Percentiles rank a stretch among this genome's conserved stretches.
Conservation (phyloP, 2,113 vertebrate species). For the Machaerirhynchus nigripectus region DNA sequence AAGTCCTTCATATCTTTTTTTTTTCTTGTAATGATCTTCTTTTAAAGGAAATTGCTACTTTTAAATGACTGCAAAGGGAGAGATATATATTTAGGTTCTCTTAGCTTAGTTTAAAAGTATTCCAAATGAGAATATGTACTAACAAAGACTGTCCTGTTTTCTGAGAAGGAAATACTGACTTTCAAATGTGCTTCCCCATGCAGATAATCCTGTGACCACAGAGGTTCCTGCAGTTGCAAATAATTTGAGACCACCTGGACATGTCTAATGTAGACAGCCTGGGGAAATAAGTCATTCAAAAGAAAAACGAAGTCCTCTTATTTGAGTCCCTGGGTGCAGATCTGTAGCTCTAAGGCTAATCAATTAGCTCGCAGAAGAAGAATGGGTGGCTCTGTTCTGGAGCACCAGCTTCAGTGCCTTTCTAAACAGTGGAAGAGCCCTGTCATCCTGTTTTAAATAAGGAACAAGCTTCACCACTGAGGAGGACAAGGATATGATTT, state of each 20-base stretch:
- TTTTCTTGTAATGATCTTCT: background rate
- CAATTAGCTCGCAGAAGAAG: slow-evolving; percentile 42
- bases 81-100: background rate
- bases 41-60: background rate
- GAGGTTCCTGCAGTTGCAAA: slow-evolving; percentile 48
- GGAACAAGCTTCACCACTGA: background rate
- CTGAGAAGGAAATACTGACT: slow-evolving; percentile 21
- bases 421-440: slow-evolving; percentile 20
- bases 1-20: background rate
- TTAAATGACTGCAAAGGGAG: background rate
- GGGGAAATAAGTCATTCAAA: slow-evolving; percentile 38
- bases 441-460: slow-evolving; percentile 22
- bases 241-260: slow-evolving; percentile 56
- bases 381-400: slow-evolving; percentile 44
- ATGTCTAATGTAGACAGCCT: slow-evolving; percentile 18
- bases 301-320: background rate
- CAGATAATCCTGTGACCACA: slow-evolving; percentile 53
- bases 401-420: background rate
- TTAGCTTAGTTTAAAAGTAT: background rate
- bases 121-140: background rate
- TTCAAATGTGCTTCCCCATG: slow-evolving; percentile 24
- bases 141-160: slow-evolving; percentile 46
- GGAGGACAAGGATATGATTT: background rate
- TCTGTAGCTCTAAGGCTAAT: slow-evolving; percentile 33
- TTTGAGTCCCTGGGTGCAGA: background rate